Conservation (phyloP, 2,113 vertebrate species). For the Sciurus niger region DNA sequence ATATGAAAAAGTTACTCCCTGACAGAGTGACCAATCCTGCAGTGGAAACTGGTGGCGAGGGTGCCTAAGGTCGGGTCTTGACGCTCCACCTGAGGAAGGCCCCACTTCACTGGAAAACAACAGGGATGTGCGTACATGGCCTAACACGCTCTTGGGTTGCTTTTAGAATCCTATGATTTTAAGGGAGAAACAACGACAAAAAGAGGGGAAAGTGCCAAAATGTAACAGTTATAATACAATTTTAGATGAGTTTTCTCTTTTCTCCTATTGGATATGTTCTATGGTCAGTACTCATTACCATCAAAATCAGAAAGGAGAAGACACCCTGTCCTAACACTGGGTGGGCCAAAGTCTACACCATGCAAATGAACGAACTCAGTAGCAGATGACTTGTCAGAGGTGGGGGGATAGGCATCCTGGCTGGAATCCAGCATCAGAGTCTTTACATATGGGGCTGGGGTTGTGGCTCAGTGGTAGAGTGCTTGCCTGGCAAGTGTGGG, state of each 20-base stretch:
- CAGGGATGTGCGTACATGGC: no score
- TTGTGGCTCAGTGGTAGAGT: no score
- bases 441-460: neutral
- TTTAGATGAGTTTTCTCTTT: neutral
- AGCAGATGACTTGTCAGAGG: rapidly evolving
- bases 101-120: rapidly evolving
- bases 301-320: neutral
- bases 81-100: rapidly evolving
- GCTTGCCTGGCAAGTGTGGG: no score
- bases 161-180: neutral
- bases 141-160: neutral
- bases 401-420: neutral
- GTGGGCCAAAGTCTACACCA: neutral
- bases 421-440: neutral
- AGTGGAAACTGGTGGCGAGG: neutral
- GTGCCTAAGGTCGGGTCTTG: no score
- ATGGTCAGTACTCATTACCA: neutral
- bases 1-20: neutral
- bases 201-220: neutral
- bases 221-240: neutral
- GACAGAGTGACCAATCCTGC: neutral
- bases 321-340: neutral
- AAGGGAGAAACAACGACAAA: neutral
- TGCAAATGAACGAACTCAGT: neutral
- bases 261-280: neutral